phyloP scores from a whole-genome alignment of 2,113 vertebrate species.

The Bufo gargarizans region DNA sequence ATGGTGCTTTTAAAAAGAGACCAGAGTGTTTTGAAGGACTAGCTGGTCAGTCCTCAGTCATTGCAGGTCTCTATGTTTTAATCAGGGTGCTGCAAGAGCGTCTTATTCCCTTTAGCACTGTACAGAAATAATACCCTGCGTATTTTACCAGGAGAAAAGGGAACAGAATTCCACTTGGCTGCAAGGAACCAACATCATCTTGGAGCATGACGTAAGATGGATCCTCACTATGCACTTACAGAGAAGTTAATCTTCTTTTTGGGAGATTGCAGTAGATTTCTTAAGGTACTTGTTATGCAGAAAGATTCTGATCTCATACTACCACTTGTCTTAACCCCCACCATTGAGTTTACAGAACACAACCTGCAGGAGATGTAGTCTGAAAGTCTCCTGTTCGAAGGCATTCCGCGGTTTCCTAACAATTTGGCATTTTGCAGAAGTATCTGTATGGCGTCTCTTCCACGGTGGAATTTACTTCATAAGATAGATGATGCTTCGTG shows the following conservation, averaged over 20 bases:
- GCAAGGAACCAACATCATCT: not conserved
- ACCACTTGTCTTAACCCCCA: conserved; percentile 13
- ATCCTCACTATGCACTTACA: conserved; percentile 51
- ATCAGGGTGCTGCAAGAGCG: conserved; percentile 49
- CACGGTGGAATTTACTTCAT: not conserved
- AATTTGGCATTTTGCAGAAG: not conserved
- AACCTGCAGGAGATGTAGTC: not conserved
- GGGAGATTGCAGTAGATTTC: not conserved
- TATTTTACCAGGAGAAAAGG: not conserved
- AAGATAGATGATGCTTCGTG: not conserved
- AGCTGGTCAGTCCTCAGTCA: conserved; percentile 26
- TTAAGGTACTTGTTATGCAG: not conserved
- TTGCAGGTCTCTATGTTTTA: conserved; percentile 21
- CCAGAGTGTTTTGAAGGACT: conserved; percentile 18
- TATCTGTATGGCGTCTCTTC: not conserved
- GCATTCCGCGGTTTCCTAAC: not conserved
- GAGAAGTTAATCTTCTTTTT: not conserved
- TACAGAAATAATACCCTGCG: not conserved
- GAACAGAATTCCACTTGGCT: conserved; percentile 29
- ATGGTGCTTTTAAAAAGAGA: conserved; percentile 51
- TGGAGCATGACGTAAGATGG: not conserved
- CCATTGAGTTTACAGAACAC: conserved; percentile 41
- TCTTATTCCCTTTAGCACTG: conserved; percentile 31
- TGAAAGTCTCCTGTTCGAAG: not conserved
- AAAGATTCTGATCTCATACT: not conserved